Evolutionary conservation across 2,888 invertebrate genomes (phyloP), one percentile per base, ranked within the genome.

Genomic region (Coenonympha glycerion): DNA sequence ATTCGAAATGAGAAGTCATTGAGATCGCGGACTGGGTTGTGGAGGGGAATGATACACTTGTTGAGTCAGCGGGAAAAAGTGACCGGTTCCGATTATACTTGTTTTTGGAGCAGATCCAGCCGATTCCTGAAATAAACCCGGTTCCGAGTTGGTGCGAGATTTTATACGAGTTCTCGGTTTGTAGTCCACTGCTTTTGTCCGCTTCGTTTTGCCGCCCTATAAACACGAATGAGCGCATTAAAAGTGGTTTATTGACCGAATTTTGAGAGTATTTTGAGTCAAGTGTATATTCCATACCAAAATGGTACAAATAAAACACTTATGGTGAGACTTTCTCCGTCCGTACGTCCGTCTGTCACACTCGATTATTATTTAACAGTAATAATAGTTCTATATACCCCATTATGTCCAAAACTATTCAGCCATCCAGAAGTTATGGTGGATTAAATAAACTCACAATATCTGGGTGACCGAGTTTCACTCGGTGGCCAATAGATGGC

Each of bases 31-130:
- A 24, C 37, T 19, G 18, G 18, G 41, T 26, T 40, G 44, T 11
- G 30, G 5, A n/a, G 42, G 44, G 21, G 22, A 33, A 33, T 16
- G 8, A 31, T 31, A 39, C 68, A 64, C 66, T 62, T 79, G 81
- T 81, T 86, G 86, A 85, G 77, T 83, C 82, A 82, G 68, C 66
- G 73, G 66, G 73, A 72, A 80, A 37, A 80, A 81, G 79, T 83
- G 85, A 79, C 79, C 76, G 81, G 76, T 76, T 77, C 71, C 71
- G 76, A 77, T 76, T 76, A 72, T 67, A 66, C 53, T 68, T 64
- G 68, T 68, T 76, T 79, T 86, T 87, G 86, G 86, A 85, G 76
- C 72, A 69, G 71, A 76, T 87, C 86, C 86, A 87, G 86, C 70
- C 73, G 69, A 67, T 73, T 83, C 79, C 77, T 71, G 76, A 86